phyloP scores from a whole-genome alignment of 23 tunicate genomes.

The Clavelina lepadiformis region DNA sequence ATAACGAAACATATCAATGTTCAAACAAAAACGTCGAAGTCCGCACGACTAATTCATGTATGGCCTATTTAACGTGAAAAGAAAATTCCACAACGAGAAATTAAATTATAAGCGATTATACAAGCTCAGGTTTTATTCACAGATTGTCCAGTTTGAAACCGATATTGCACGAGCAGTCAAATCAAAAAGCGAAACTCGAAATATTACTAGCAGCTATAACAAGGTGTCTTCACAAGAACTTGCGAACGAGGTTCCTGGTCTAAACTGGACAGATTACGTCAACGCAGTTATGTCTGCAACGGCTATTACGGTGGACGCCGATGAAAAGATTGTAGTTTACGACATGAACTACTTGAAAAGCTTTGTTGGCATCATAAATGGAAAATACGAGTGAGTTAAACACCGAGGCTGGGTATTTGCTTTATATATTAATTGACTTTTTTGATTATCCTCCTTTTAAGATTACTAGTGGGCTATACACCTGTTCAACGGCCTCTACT shows the following conservation, averaged over 20 bases:
- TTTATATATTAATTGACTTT: not conserved
- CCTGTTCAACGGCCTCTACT: no score
- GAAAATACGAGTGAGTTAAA: constrained; percentile 41
- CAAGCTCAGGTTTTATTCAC: not conserved
- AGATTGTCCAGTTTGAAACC: constrained; percentile 72
- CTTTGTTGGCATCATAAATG: constrained; percentile 28
- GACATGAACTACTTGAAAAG: constrained; percentile 51
- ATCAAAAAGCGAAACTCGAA: constrained; percentile 50
- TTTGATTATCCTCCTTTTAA: no score
- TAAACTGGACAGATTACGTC: constrained; percentile 62
- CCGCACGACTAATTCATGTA: no score
- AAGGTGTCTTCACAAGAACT: constrained; percentile 40
- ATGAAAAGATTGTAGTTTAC: constrained; percentile 47
- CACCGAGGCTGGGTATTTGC: no score
- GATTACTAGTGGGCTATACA: no score
- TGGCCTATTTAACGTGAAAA: no score
- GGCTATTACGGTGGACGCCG: not conserved
- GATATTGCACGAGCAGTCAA: constrained; percentile 44
- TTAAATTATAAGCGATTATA: no score
- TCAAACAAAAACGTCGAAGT: no score
- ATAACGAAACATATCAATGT: no score
- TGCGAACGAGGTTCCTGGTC: not conserved
- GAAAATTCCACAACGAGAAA: no score
- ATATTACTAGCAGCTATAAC: constrained; percentile 46
- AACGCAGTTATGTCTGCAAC: constrained; percentile 12